Percentiles rank a stretch among this genome's conserved stretches.
These are phyloP conservation scores for Lathronympha strigana DNA, from an alignment of 2,888 invertebrate genomes.

Conservation along the genomic window DNA sequence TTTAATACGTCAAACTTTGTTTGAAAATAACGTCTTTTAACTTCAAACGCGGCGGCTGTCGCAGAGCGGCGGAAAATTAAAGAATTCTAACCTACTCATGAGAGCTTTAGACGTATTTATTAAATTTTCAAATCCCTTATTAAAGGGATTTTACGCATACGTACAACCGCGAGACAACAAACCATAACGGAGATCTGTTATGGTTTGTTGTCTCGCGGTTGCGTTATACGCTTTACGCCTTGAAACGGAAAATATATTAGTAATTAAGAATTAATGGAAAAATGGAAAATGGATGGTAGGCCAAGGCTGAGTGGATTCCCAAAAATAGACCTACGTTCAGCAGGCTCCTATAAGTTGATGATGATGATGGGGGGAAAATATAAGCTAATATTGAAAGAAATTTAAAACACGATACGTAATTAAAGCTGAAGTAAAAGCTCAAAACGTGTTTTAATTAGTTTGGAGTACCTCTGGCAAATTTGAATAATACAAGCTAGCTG, in stretches of 20 bases:
- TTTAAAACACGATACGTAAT: too few species aligned
- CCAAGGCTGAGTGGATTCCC: too few species aligned
- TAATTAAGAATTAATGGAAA: constrained; percentile 5
- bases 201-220: too few species aligned
- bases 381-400: too few species aligned
- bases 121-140: constrained; percentile 40
- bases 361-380: too few species aligned
- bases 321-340: too few species aligned
- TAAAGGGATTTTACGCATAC: constrained; percentile 28
- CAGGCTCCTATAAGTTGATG: too few species aligned
- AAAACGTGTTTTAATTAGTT: too few species aligned
- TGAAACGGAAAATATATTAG: neutral
- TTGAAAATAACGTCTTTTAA: constrained; percentile 6
- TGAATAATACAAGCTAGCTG: too few species aligned
- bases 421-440: too few species aligned
- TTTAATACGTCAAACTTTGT: neutral
- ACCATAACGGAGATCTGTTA: constrained; percentile 26
- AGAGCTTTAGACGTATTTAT: constrained; percentile 34
- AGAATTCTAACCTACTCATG: constrained; percentile 37
- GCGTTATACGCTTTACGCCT: neutral
- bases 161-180: constrained; percentile 15
- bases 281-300: too few species aligned
- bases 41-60: constrained; percentile 28
- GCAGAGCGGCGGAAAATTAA: constrained; percentile 39
- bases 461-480: too few species aligned